phyloP scores from a whole-genome alignment of 2,113 vertebrate genomes.

The Aplodontia rufa region DNA sequence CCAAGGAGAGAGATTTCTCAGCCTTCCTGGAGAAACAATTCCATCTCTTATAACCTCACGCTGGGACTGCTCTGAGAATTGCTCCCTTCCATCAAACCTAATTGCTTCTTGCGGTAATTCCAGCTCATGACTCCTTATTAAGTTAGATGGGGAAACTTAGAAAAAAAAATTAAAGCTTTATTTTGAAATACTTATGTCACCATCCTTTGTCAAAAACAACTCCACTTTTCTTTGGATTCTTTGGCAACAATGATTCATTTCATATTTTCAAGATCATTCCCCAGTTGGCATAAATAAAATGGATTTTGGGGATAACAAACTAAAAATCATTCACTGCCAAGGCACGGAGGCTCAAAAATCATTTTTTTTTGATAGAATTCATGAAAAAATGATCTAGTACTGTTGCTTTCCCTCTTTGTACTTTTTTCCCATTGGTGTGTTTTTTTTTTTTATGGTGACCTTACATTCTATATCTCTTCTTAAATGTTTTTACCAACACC shows the following conservation, averaged over 20 bases:
- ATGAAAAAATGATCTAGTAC: not conserved
- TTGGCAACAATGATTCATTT: not conserved
- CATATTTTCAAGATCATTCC: constrained; percentile 1
- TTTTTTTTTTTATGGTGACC: not conserved
- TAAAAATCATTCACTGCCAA: constrained; percentile 38
- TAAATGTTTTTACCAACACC: not conserved
- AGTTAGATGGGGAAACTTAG: not conserved
- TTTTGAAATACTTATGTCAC: constrained; percentile 5
- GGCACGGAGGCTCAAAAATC: not conserved
- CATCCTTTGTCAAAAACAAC: not conserved
- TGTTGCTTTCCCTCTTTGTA: not conserved
- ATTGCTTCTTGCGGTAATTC: constrained; percentile 28
- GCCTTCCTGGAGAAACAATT: not conserved
- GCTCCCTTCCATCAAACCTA: not conserved
- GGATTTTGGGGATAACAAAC: not conserved
- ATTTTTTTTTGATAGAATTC: not conserved
- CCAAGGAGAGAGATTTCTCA: not conserved
- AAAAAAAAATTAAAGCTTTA: constrained; percentile 29
- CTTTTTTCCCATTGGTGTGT: not conserved
- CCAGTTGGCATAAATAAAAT: constrained; percentile 15
- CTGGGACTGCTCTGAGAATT: not conserved
- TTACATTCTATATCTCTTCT: not conserved
- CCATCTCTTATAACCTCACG: not conserved
- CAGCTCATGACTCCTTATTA: not conserved
- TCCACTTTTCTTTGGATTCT: not conserved